Percentiles rank a stretch among this genome's conserved stretches.
These are phyloP conservation scores for Bothrops jararaca DNA, from an alignment of 2,113 vertebrate genomes.

Conservation along the genomic window DNA sequence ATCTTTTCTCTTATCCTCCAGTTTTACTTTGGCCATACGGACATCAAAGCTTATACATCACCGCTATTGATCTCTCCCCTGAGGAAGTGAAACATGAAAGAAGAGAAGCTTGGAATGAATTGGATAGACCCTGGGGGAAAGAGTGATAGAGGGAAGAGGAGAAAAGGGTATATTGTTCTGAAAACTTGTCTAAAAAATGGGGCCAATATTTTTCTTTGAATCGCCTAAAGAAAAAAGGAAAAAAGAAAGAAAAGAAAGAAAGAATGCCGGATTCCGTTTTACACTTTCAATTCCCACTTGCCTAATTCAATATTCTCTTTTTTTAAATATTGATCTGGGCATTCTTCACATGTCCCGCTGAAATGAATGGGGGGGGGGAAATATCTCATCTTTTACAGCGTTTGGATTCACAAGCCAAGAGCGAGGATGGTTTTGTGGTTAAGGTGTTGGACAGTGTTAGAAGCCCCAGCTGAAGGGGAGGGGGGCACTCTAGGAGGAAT, in stretches of 20 bases:
- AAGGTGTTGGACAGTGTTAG: too few species aligned
- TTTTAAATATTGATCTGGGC: slow-evolving; percentile 8
- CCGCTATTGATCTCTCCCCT: background rate
- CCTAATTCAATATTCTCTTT: background rate
- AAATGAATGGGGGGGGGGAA: background rate
- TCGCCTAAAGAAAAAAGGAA: background rate
- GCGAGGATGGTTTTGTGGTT: too few species aligned
- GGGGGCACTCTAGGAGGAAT: too few species aligned
- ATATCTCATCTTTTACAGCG: background rate
- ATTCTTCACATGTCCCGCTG: background rate
- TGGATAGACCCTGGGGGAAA: background rate
- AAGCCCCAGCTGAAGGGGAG: too few species aligned
- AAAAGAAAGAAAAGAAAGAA: background rate
- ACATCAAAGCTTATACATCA: slow-evolving; percentile 35
- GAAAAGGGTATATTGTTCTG: slow-evolving; percentile 13
- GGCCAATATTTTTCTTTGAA: slow-evolving; percentile 43
- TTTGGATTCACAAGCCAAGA: background rate
- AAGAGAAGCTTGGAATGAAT: background rate
- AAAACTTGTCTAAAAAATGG: slow-evolving; percentile 32
- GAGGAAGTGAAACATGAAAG: background rate
- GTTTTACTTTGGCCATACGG: slow-evolving; percentile 9
- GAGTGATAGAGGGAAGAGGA: background rate
- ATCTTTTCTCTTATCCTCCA: background rate
- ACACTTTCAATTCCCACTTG: background rate
- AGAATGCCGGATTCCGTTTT: slow-evolving; percentile 7